Conservation (phyloP, 2,113 vertebrate species). For the Crotalus viridis region DNA sequence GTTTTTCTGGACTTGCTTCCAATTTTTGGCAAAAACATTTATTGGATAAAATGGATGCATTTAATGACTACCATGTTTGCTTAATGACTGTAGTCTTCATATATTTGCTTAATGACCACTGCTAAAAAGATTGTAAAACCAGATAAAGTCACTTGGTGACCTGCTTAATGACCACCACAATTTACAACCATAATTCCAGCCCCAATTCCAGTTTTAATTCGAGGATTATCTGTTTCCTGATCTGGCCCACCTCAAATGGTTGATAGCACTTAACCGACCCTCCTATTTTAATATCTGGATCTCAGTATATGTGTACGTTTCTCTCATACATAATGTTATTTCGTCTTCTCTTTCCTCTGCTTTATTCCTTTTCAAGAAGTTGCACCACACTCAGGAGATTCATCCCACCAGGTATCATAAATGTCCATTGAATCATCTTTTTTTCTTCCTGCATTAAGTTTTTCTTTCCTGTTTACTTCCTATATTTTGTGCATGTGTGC, state of each 20-base stretch:
- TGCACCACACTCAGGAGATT: background rate
- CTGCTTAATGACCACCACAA: background rate
- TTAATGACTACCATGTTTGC: background rate
- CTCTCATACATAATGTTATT: background rate
- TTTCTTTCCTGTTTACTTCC: background rate
- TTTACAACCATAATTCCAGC: background rate
- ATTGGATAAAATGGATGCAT: background rate
- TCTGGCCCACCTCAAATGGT: background rate
- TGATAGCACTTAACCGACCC: background rate
- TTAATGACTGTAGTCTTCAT: background rate
- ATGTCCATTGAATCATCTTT: background rate
- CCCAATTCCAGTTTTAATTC: background rate
- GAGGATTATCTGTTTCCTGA: background rate
- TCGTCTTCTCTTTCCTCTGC: background rate
- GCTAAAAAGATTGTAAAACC: background rate
- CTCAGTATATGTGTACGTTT: background rate
- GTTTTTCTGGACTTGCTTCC: background rate
- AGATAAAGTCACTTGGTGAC: background rate
- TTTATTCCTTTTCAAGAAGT: background rate
- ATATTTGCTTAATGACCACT: no score
- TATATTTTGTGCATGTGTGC: background rate
- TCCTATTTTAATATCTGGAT: background rate
- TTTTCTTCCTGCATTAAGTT: background rate
- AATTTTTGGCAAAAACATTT: background rate
- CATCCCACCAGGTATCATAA: background rate